Evolutionary conservation across 2,888 invertebrate species (phyloP).

Genomic region (Vannuccia rotundouncinata): DNA sequence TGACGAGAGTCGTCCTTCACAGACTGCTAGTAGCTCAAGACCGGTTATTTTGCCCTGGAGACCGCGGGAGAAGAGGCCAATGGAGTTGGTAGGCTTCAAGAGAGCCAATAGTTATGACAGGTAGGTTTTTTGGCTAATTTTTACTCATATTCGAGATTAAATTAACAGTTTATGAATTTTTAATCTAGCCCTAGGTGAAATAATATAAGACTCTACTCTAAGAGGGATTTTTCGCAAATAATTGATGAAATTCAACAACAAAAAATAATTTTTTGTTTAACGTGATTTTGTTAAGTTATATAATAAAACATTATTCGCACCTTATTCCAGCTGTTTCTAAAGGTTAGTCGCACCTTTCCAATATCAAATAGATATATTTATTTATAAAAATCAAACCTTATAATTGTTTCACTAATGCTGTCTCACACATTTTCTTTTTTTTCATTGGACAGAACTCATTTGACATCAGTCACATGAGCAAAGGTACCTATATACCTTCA

Average conservation of each 20-base stretch:
- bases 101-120: background rate
- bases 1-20: background rate
- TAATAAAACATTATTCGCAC: no score
- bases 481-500: background rate
- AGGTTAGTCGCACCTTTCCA: background rate
- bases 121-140: background rate
- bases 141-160: no score
- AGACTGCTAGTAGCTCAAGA: background rate
- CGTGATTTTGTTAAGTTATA: no score
- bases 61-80: background rate
- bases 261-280: no score
- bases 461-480: conserved; percentile 3
- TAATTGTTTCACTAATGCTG: background rate
- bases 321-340: background rate
- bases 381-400: no score
- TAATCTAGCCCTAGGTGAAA: no score
- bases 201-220: no score
- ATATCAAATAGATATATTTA: background rate
- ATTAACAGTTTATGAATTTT: no score
- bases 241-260: no score
- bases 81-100: background rate
- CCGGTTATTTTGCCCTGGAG: background rate
- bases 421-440: background rate
- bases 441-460: conserved; percentile 11
- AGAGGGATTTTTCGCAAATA: no score